Evolutionary conservation across 2,888 invertebrate genomes (phyloP).

Genomic region (Lordiphosa fenestrarum): DNA sequence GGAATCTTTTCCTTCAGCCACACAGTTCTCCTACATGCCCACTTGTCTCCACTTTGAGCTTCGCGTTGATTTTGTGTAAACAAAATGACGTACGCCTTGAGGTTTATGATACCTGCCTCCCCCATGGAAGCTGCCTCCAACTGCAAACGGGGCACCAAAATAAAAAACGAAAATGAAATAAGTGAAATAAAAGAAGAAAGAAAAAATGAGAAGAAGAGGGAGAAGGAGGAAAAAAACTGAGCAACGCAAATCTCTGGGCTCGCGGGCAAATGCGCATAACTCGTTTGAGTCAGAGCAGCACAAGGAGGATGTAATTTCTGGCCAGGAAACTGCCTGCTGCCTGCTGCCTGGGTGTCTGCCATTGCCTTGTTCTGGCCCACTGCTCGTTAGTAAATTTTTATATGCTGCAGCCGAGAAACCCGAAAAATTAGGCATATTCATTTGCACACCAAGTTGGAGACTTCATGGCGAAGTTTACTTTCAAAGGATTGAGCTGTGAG

Average conservation of each 20-base stretch:
- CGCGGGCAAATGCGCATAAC: constrained; percentile 61
- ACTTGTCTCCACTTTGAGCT: constrained; percentile 37
- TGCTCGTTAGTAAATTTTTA: too few species aligned
- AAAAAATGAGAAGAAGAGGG: background rate
- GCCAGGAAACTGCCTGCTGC: constrained; percentile 47
- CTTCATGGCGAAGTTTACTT: too few species aligned
- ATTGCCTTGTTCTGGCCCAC: too few species aligned
- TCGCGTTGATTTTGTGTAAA: constrained; percentile 63
- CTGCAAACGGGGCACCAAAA: too few species aligned
- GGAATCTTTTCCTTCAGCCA: constrained; percentile 50
- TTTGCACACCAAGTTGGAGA: too few species aligned
- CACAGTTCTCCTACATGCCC: too few species aligned
- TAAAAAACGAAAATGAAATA: constrained; percentile 9
- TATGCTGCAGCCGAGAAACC: too few species aligned
- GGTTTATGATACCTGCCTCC: constrained; percentile 44
- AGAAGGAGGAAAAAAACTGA: constrained; percentile 22
- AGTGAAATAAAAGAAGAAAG: constrained; percentile 5
- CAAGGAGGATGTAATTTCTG: constrained; percentile 45
- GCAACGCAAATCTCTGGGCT: constrained; percentile 58
- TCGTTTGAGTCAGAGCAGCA: constrained; percentile 44
- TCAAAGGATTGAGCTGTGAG: too few species aligned
- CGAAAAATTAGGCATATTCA: too few species aligned
- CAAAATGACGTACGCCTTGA: constrained; percentile 67
- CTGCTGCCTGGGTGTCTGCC: constrained; percentile 20
- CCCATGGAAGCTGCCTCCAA: too few species aligned